These are phyloP conservation scores for Bombus sylvicola DNA, from an alignment of 1,140 invertebrate genomes.

Conservation along the genomic window DNA sequence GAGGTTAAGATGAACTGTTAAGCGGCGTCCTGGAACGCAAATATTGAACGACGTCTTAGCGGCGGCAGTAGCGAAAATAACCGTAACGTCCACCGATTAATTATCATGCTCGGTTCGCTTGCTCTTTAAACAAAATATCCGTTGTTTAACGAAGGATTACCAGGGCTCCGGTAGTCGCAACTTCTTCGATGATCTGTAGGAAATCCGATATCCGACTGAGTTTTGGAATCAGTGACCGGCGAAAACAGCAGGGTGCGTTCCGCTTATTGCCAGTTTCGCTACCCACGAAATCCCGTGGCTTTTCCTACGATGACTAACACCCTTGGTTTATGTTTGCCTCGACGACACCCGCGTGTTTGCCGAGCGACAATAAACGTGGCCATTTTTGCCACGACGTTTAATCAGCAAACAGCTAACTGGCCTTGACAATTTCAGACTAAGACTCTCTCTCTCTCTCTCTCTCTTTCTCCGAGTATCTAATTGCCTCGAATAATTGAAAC, in stretches of 20 bases:
- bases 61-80: not conserved
- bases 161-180: not conserved
- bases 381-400: constrained; percentile 16
- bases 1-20: not conserved
- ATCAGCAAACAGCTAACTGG: not conserved
- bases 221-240: not conserved
- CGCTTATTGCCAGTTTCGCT: constrained; percentile 52
- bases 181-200: constrained; percentile 15
- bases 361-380: constrained; percentile 1
- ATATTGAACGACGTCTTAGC: not conserved
- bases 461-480: not conserved
- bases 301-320: constrained; percentile 54
- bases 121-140: constrained; percentile 7
- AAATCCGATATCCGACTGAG: constrained; percentile 20
- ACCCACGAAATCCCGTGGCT: constrained; percentile 33
- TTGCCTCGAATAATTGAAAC: not conserved
- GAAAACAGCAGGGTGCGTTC: constrained; percentile 37
- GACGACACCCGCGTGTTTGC: constrained; percentile 20
- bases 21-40: not conserved
- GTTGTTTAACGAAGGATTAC: constrained; percentile 31
- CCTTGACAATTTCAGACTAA: not conserved
- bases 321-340: not conserved
- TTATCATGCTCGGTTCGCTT: not conserved
- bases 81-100: not conserved
- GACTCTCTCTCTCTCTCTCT: not conserved